Evolutionary conservation across 2,797 vertebrate genomes (phyloP).

Genomic region (Sphaeramia orbicularis): DNA sequence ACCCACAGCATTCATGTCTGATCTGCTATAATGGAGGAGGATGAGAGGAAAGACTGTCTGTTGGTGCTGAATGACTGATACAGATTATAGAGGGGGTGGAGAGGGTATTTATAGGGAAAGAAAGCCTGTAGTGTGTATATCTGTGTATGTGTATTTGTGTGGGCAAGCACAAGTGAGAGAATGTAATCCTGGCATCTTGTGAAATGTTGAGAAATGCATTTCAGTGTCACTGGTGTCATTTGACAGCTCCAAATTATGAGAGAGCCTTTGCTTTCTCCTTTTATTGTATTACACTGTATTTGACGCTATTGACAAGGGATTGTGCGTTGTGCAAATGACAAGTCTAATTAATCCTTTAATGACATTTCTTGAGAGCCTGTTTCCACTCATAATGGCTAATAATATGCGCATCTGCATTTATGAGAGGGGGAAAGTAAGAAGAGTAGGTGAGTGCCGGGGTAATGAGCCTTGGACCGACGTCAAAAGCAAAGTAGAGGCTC

Average conservation of each 20-base stretch:
- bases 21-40: slow-evolving; percentile 30
- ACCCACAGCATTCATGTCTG: neutral
- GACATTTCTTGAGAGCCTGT: slow-evolving; percentile 26
- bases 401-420: neutral
- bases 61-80: slow-evolving; percentile 56
- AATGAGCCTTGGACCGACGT: slow-evolving; percentile 75
- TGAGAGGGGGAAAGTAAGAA: neutral
- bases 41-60: slow-evolving; percentile 38
- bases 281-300: slow-evolving; percentile 44
- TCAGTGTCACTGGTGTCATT: slow-evolving; percentile 48
- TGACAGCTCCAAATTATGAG: slow-evolving; percentile 47
- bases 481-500: slow-evolving; percentile 74
- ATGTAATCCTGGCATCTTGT: slow-evolving; percentile 61
- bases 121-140: slow-evolving; percentile 49
- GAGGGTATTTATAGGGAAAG: slow-evolving; percentile 54
- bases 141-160: slow-evolving; percentile 45
- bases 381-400: slow-evolving; percentile 20
- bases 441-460: slow-evolving; percentile 51
- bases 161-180: slow-evolving; percentile 51
- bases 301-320: slow-evolving; percentile 41
- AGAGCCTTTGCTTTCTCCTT: slow-evolving; percentile 29
- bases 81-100: slow-evolving; percentile 55
- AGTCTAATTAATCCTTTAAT: slow-evolving; percentile 42
- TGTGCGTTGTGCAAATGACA: slow-evolving; percentile 34
- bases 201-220: slow-evolving; percentile 50